Evolutionary conservation across 2,888 invertebrate genomes (phyloP).

Genomic region (Perizoma affinitatum): DNA sequence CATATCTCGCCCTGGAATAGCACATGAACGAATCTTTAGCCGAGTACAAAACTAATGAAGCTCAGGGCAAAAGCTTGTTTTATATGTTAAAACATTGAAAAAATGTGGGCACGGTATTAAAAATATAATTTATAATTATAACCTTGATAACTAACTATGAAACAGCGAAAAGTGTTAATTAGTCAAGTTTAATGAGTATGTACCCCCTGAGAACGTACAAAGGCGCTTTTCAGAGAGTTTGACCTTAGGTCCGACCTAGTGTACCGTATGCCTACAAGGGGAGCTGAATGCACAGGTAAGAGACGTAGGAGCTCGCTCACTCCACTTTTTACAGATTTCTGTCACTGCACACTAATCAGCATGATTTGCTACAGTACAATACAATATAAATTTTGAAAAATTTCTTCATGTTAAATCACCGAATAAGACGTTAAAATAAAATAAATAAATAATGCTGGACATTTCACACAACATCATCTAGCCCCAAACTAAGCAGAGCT

Average conservation of each 20-base stretch:
- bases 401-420: no score
- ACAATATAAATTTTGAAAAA: no score
- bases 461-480: no score
- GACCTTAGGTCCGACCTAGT: slow-evolving; percentile 32
- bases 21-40: no score
- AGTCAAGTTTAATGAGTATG: slow-evolving; percentile 50
- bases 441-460: no score
- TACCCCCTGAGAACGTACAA: slow-evolving; percentile 46
- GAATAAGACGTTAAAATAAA: no score
- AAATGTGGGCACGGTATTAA: neutral
- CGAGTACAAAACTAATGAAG: neutral
- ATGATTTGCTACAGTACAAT: no score
- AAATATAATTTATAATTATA: slow-evolving; percentile 26
- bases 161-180: slow-evolving; percentile 43
- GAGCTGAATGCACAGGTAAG: slow-evolving; percentile 15
- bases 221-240: slow-evolving; percentile 44
- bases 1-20: no score
- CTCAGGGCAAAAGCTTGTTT: no score
- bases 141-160: slow-evolving; percentile 20
- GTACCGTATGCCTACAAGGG: slow-evolving; percentile 18
- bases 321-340: neutral
- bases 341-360: no score
- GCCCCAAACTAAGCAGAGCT: no score
- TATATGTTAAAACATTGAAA: neutral
- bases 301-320: neutral